These are phyloP conservation scores for Philaethria dido DNA, from an alignment of 2,888 invertebrate genomes.

Conservation along the genomic window DNA sequence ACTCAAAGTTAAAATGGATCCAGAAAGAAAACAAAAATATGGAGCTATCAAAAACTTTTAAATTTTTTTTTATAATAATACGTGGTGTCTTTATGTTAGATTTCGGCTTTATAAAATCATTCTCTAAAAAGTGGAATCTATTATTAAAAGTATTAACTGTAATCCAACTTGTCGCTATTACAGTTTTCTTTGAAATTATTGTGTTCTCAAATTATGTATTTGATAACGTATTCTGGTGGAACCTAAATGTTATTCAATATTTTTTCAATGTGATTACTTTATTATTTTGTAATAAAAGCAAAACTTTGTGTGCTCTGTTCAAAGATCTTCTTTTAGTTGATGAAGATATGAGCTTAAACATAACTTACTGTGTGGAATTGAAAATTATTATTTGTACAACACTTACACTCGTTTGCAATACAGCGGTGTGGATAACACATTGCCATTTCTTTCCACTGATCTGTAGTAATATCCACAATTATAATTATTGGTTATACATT, in stretches of 20 bases:
- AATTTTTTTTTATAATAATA: slow-evolving; percentile 23
- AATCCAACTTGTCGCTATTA: background rate
- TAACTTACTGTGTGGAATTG: background rate
- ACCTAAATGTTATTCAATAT: slow-evolving; percentile 5
- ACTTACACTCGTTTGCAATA: background rate
- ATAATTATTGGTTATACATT: background rate
- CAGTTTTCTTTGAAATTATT: background rate
- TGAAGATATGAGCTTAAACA: slow-evolving; percentile 3
- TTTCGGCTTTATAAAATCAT: slow-evolving; percentile 27
- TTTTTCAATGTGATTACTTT: slow-evolving; percentile 8
- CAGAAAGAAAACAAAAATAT: slow-evolving; percentile 1
- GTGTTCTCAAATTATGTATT: background rate
- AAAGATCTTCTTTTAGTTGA: slow-evolving; percentile 17
- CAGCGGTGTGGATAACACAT: background rate
- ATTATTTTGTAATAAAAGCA: slow-evolving; percentile 10
- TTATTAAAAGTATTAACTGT: slow-evolving; percentile 8
- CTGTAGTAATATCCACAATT: background rate
- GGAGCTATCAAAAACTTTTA: slow-evolving; percentile 3
- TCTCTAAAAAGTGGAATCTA: slow-evolving; percentile 7
- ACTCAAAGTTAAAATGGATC: background rate
- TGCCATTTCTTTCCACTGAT: background rate
- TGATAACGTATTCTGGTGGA: background rate
- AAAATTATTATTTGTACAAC: slow-evolving; percentile 15
- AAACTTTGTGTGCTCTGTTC: slow-evolving; percentile 1
- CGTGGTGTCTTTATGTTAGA: slow-evolving; percentile 24